A percentile compares a stretch with the other conserved stretches of the same genome.
phyloP scores from a whole-genome alignment of 2,888 invertebrate genomes.

The Hydriomena furcata region DNA sequence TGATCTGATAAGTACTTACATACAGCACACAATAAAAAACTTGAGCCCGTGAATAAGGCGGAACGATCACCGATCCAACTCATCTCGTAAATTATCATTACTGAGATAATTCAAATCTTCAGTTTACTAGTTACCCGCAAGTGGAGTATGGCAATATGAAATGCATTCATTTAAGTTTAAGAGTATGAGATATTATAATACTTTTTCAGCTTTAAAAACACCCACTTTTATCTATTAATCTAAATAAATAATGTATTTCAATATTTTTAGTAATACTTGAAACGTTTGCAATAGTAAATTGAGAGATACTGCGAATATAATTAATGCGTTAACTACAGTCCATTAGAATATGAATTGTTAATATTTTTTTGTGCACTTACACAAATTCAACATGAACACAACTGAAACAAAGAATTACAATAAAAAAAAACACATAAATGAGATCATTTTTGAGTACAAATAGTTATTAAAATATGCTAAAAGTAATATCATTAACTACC shows the following conservation, averaged over 20 bases:
- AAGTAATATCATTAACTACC: constrained; percentile 46
- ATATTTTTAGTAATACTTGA: constrained; percentile 5
- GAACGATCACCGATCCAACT: constrained; percentile 4
- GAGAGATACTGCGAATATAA: constrained; percentile 6
- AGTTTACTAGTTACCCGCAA: neutral
- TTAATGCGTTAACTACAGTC: constrained; percentile 7
- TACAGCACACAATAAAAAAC: constrained; percentile 1
- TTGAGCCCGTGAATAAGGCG: constrained; percentile 19
- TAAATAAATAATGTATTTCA: constrained; percentile 1
- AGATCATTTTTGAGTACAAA: constrained; percentile 52
- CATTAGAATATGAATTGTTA: constrained; percentile 11
- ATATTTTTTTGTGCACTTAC: constrained; percentile 7
- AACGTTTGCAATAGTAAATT: constrained; percentile 3
- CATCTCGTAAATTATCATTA: constrained; percentile 7
- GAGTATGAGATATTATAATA: neutral
- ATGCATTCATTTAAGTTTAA: neutral
- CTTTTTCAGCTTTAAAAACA: too few relatives aligned
- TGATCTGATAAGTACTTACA: constrained; percentile 5
- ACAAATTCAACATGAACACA: constrained; percentile 24
- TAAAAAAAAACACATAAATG: constrained; percentile 37
- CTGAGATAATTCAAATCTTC: neutral
- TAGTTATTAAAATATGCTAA: constrained; percentile 29
- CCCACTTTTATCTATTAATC: too few relatives aligned
- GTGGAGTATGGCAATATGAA: constrained; percentile 2
- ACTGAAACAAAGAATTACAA: constrained; percentile 13